Percentiles rank a stretch among this genome's conserved stretches.
Conservation (phyloP, 2,113 vertebrate genomes). For the Galeopterus variegatus region DNA sequence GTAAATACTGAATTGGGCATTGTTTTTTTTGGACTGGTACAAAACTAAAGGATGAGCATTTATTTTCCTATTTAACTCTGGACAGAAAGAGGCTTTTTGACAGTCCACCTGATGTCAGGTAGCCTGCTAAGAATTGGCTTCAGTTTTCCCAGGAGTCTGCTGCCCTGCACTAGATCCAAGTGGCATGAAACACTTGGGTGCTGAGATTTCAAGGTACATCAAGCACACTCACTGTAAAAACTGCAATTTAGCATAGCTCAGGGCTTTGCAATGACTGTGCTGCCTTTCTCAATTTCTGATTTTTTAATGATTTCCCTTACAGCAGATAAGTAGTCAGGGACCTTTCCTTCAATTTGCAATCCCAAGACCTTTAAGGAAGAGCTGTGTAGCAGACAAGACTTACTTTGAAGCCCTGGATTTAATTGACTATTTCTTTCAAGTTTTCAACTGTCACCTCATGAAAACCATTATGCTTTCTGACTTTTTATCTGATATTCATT, state of each 20-base stretch:
- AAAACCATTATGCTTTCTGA: constrained; percentile 60
- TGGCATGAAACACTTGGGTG: neutral
- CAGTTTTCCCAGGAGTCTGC: neutral
- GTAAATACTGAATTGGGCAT: neutral
- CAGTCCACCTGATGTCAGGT: neutral
- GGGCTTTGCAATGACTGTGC: neutral
- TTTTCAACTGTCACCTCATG: constrained; percentile 50
- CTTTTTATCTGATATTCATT: constrained; percentile 63
- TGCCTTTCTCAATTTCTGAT: constrained; percentile 42
- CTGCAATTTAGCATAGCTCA: neutral
- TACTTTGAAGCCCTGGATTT: constrained; percentile 46
- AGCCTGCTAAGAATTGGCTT: constrained; percentile 8
- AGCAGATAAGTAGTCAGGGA: neutral
- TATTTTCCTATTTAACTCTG: constrained; percentile 23
- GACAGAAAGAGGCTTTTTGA: neutral
- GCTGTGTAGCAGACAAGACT: neutral
- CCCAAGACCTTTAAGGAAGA: neutral
- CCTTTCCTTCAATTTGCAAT: neutral
- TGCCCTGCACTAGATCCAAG: neutral
- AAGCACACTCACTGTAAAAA: neutral
- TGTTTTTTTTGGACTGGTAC: neutral
- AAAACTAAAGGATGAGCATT: constrained; percentile 14
- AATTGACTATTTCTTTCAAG: constrained; percentile 66
- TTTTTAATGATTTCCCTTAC: constrained; percentile 57
- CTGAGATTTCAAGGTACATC: constrained; percentile 38